Evolutionary conservation across 2,888 invertebrate genomes (phyloP), one percentile per base, ranked within the genome.

Genomic region (Sericinus montela): DNA sequence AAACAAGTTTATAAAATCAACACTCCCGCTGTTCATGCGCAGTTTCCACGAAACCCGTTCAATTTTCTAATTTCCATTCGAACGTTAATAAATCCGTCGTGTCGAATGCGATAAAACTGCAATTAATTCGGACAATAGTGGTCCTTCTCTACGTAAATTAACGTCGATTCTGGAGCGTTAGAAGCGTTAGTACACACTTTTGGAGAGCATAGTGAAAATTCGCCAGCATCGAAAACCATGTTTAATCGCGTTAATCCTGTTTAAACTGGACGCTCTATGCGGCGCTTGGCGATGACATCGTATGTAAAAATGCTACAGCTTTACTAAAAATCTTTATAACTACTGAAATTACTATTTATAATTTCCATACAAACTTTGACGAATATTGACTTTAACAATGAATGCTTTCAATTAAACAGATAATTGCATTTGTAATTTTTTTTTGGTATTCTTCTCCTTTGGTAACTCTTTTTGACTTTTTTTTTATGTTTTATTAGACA

Each of bases 81-180:
- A 1, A 13, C 9, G n/a, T 10, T 14, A 25, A 25, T 25, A 41
- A 30, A 32, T 11, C 16, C 16, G 19, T n/a, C 7, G n/a, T 8
- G 41, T 16, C 15, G 41, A 11, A 10, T 19, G 25, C 23, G 35
- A 36, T 28, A 44, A 14, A 15, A 25, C 11, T 11, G 35, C 43
- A 44, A 44, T 44, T 44, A 44, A 15, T 11, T 8, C 36, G 13
- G 28, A 44, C 44, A 44, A 36, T 15, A 16, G 37, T 29, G 37
- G 30, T 29, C 45, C 28, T 37, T 39, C 7, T 23, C 13, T n/a
- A 9, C 15, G 39, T 23, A 39, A 39, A 39, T 46, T 39, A 34
- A 23, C 34, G 34, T 30, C 29, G 37, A 23, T 32, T 32, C 11
- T 11, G 10, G 14, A 35, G 8, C 15, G 35, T 15, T 2, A 15